phyloP scores from a whole-genome alignment of 2,113 vertebrate species.

The Pipra filicauda region DNA sequence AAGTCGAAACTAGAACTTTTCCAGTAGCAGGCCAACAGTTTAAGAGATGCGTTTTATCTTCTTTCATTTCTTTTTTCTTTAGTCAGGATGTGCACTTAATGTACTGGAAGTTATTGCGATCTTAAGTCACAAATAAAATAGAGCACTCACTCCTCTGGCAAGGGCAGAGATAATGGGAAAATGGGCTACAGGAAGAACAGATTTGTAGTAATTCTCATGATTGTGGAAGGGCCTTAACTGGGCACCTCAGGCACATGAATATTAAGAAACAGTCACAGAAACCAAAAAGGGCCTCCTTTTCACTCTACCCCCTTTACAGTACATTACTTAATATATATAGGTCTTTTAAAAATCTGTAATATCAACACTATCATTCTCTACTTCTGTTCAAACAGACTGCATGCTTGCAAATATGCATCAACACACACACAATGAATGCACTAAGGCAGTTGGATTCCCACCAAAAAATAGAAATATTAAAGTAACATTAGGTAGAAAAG shows the following conservation, averaged over 20 bases:
- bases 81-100: not conserved
- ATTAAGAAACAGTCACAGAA: not conserved
- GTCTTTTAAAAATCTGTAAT: not conserved
- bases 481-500: not conserved
- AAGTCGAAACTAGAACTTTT: not conserved
- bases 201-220: not conserved
- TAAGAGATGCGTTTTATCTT: not conserved
- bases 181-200: not conserved
- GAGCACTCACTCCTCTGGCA: not conserved
- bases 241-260: not conserved
- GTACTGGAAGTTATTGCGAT: not conserved
- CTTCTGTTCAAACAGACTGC: not conserved
- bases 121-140: not conserved
- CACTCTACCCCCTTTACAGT: not conserved
- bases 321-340: not conserved
- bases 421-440: not conserved
- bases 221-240: not conserved
- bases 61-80: not conserved
- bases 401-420: not conserved
- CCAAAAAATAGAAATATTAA: not conserved
- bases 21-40: not conserved
- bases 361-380: not conserved
- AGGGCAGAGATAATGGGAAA: not conserved
- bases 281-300: not conserved
- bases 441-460: not conserved